Evolutionary conservation across 1,140 invertebrate species (phyloP), one percentile per base, ranked within the genome.

Genomic region (Hermatobates lingyangjiaoensis): DNA sequence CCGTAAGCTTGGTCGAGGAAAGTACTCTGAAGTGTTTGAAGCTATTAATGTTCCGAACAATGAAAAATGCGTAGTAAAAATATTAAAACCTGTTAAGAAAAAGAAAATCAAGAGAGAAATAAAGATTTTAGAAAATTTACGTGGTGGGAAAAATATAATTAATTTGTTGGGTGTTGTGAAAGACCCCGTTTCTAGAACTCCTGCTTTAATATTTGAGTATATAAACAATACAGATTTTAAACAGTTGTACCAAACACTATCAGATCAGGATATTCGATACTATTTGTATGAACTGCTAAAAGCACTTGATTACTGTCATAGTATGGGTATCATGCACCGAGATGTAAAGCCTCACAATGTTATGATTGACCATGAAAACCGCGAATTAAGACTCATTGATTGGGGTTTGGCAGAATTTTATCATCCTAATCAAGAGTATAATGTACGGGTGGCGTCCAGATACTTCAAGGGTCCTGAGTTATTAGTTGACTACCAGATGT

Each of bases 21-120:
- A 99, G 77, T 99, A 99, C 75, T 96, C 91, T 71, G 96, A 99
- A 81, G 96, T 99, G 53, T 99, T 99, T 71, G 95, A 99, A 76
- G 94, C 93, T 62, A 86, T 98, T 69, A 98, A 98, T 75, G 80
- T 98, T 63, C 91, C 86, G 68, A 95, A 87, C 72, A 96, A 93
- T 76, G 93, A 98, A 68, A 98, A 98, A 74, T 97, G 93, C 80
- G 96, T 99, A 69, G 93, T 99, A 59, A 99, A 99, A 86, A 98
- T 99, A 79, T 78, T 99, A 65, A 99, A 99, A 87, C 96, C 96
- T 62, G 95, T 99, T 18, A 99, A 98, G 77, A 99, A 99, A 86
- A 99, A 98, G 84, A 99, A 99, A 76, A 99, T 99, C 60, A 98
- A 98, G 79, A 76, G 96, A 68, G 96, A 99, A 76, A 99, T 99